phyloP scores from a whole-genome alignment of 2,797 vertebrate genomes.

The Pipistrellus kuhlii region DNA sequence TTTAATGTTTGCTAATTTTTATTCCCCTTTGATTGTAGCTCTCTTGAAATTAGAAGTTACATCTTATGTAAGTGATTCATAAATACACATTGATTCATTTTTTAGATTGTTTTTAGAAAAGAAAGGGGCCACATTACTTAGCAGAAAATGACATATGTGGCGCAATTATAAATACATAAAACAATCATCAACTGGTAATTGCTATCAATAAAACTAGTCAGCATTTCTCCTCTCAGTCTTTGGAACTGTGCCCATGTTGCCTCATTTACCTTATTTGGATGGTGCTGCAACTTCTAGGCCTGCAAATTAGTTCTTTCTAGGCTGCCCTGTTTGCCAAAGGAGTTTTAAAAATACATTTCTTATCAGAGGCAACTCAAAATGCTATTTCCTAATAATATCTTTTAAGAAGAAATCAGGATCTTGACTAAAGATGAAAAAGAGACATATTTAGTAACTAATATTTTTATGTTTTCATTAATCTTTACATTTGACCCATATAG shows the following conservation, averaged over 20 bases:
- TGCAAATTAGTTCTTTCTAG: neutral
- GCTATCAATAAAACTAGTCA: slow-evolving; percentile 35
- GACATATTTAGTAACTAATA: slow-evolving; percentile 6
- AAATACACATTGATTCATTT: slow-evolving; percentile 11
- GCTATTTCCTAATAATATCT: neutral
- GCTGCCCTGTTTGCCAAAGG: neutral
- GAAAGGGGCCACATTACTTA: neutral
- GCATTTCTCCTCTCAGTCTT: neutral
- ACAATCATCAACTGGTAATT: slow-evolving; percentile 41
- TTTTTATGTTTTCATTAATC: neutral
- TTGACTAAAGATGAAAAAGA: slow-evolving; percentile 26
- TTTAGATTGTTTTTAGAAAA: slow-evolving; percentile 58
- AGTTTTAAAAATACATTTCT: neutral
- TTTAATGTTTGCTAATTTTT: slow-evolving; percentile 12
- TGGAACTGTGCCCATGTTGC: neutral
- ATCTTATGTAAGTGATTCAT: neutral
- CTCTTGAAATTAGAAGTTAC: slow-evolving; percentile 56
- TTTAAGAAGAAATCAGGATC: neutral
- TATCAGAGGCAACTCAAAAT: neutral
- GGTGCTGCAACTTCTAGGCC: neutral
- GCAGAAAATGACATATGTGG: slow-evolving; percentile 53
- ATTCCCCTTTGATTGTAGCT: neutral
- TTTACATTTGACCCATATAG: slow-evolving; percentile 23
- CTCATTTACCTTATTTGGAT: neutral
- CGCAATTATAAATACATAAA: slow-evolving; percentile 59